Evolutionary conservation across 2,113 vertebrate genomes (phyloP).

Genomic region (Montifringilla adamsi): DNA sequence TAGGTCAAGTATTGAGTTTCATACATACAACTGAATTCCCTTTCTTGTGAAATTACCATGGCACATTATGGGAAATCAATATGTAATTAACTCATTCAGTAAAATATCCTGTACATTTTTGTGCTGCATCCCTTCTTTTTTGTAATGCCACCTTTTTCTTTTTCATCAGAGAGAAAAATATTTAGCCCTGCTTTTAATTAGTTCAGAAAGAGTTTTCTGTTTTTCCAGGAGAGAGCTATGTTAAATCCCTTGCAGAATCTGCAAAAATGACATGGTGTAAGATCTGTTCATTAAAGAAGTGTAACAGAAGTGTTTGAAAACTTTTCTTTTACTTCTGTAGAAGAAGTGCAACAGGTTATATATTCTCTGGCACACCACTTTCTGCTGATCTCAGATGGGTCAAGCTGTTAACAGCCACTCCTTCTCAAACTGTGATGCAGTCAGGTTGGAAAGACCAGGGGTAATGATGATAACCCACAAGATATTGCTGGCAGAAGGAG

Average conservation of each 20-base stretch:
- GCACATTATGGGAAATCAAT: background rate
- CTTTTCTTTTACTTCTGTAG: too few relatives aligned
- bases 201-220: background rate
- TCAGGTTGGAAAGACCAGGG: background rate
- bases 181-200: background rate
- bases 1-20: background rate
- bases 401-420: background rate
- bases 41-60: background rate
- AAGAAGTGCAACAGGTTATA: background rate
- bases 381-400: background rate
- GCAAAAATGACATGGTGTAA: background rate
- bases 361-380: background rate
- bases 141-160: background rate
- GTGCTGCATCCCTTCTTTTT: background rate
- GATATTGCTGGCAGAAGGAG: background rate
- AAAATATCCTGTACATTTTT: background rate
- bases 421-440: rapidly evolving
- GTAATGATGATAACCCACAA: background rate
- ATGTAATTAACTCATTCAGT: background rate
- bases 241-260: background rate
- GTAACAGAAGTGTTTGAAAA: too few relatives aligned
- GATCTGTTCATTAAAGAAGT: background rate
- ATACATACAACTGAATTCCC: background rate
- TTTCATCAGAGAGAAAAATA: background rate
- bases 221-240: background rate